These are phyloP conservation scores for Elgonia sp. DNA, from an alignment of 2,888 invertebrate genomes.

Conservation along the genomic window DNA sequence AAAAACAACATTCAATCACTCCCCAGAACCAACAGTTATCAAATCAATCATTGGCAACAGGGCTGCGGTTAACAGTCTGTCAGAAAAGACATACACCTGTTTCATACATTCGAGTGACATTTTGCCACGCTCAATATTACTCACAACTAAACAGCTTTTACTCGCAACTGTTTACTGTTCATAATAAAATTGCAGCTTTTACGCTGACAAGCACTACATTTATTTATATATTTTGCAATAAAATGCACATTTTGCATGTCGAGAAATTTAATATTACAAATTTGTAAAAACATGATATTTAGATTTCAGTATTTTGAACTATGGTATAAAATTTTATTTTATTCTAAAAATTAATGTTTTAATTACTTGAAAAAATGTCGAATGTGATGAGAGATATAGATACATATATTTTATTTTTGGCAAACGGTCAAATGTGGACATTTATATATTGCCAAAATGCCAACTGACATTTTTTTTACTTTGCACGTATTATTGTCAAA, in stretches of 20 bases:
- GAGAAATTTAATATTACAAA: no score
- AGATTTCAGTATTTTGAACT: no score
- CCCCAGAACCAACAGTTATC: constrained; percentile 81
- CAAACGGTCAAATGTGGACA: constrained; percentile 12
- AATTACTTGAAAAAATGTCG: no score
- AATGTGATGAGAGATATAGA: neutral
- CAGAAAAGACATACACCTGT: constrained; percentile 79
- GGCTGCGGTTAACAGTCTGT: constrained; percentile 84
- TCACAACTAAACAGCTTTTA: constrained; percentile 38
- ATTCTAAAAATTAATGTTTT: no score
- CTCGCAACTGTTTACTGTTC: no score
- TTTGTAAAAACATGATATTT: no score
- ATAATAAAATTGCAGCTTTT: no score
- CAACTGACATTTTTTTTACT: constrained; percentile 22
- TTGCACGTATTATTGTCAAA: neutral
- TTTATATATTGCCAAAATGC: constrained; percentile 2
- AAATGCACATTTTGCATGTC: no score
- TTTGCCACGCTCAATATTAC: constrained; percentile 48
- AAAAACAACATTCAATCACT: constrained; percentile 80
- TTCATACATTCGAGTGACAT: constrained; percentile 66
- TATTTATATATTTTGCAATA: no score
- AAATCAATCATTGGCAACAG: constrained; percentile 82
- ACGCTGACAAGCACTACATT: no score
- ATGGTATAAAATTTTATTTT: no score
- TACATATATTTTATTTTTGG: constrained; percentile 8